Base-by-base conservation (phyloP, 2,888 invertebrate genomes). In the Ochlodes sylvanus region DNA sequence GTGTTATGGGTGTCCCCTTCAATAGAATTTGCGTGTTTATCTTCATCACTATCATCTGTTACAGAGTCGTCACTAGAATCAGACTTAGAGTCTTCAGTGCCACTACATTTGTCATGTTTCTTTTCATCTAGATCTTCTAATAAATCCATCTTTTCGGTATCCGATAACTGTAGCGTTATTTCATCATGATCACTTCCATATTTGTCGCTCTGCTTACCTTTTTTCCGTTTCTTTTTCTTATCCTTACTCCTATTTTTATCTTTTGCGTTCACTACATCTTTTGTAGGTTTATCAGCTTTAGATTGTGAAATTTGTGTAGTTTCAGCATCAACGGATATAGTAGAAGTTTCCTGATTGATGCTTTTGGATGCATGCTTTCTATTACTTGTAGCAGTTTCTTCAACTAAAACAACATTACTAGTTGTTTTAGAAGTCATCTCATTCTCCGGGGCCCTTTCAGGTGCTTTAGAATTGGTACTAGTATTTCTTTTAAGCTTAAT, bases 131-230 rank as follows among this genome's bases (percentile, higher is more conserved):
- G 79, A 79, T 90, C 86, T 76, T 93, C 93, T 41, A 94, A 72
- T 7, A 94, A 76, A 80, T 94, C 93, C 89, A 93, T 90, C 75
- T 93, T 93, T 70, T 93, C 92, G 1, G 90, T 81, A 77, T 94
- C 92, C 0, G 94, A 94, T 15, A 93, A 70, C 66, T 94, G 89
- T 0, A 93, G 71, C 1, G 87, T 92, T 41, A 94, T 92, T 74
- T 94, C 93, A 72, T 94, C 93, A 5, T 89, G 86, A 72, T 93
- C 91, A 44, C 88, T 86, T 1, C 85, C 88, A 61, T 87, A 85
- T 71, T 87, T 85, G 0, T 78, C 80, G 12, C 71, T 70, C 19
- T 74, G 77, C 62, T 83, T 84, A 66, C 82, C 84, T 70, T 79
- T 82, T 32, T 74, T 76, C 68, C 83, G 86, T 52, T 82, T 85